Evolutionary conservation across 2,113 vertebrate genomes (phyloP).

Genomic region (Pseudolaguvia tuberculata): DNA sequence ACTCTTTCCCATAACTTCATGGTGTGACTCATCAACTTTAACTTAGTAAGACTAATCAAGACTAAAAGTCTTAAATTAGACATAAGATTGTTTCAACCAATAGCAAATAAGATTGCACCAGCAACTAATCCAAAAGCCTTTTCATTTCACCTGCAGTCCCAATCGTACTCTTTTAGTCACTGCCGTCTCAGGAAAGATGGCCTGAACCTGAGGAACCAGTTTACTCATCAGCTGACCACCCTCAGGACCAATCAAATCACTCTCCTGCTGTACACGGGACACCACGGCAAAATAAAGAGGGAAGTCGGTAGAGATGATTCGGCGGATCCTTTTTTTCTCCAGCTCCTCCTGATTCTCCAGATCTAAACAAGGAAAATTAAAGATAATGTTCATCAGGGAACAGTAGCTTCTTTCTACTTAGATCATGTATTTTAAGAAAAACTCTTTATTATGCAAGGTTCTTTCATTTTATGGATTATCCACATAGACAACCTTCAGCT

Average conservation of each 20-base stretch:
- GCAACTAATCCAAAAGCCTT: not conserved
- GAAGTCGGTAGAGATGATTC: slow-evolving; percentile 94
- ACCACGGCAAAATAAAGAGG: slow-evolving; percentile 96
- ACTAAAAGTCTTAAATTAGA: too few relatives aligned
- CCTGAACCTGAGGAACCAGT: slow-evolving; percentile 85
- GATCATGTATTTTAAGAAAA: not conserved
- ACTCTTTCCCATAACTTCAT: too few relatives aligned
- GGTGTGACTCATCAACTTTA: too few relatives aligned
- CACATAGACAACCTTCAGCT: too few relatives aligned
- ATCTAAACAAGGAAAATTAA: slow-evolving; percentile 64
- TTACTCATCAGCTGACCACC: slow-evolving; percentile 82
- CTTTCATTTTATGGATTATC: not conserved
- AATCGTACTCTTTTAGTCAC: slow-evolving; percentile 92
- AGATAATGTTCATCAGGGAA: not conserved
- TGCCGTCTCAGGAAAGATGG: slow-evolving; percentile 87
- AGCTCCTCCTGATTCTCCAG: slow-evolving; percentile 89
- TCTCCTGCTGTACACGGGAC: slow-evolving; percentile 92
- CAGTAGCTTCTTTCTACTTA: not conserved
- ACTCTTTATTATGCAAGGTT: not conserved
- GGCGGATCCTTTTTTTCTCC: slow-evolving; percentile 88
- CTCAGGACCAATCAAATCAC: slow-evolving; percentile 86
- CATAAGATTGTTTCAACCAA: too few relatives aligned
- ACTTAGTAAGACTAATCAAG: too few relatives aligned
- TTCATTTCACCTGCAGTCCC: slow-evolving; percentile 82
- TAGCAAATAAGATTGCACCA: too few relatives aligned